Base-by-base conservation (phyloP, 2,888 invertebrate species). In the Scrobipalpa atriplicella region DNA sequence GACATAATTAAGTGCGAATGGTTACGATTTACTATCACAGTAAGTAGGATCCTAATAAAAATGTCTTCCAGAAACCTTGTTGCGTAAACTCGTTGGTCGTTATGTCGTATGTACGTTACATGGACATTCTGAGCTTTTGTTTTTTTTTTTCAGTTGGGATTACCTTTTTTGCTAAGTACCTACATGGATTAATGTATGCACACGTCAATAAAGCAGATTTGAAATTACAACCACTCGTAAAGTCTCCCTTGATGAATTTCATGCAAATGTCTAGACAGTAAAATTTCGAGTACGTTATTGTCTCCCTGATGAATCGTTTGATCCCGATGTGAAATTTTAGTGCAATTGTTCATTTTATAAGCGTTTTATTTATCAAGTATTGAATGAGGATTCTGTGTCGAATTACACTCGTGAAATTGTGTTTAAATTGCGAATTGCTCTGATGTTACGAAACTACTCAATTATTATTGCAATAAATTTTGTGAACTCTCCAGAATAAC, bases 241-340 rank as follows among this genome's bases (percentile, higher is more conserved):
- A 82, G 69, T 74, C 74, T 69, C 64, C 78, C 75, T 75, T 76
- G 80, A 84, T 81, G 81, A 81, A 80, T 80, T 80, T 79, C 78
- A 84, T 84, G 84, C 83, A 84, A 84, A 84, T 83, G 76, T 75
- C 72, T 72, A 66, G 73, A 67, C 69, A 72, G 70, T 76, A 75
- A 76, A 75, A 68, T 69, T 71, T 67, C 65, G 68, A 63, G 66
- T 63, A 47, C 64, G 65, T 71, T 70, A 70, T 69, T 70, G 71
- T 66, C 68, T 58, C 64, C 39, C 68, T 68, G 69, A 71, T 67
- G 67, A 68, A 68, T 68, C 69, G 69, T 69, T 71, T 69, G 69
- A 68, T 69, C 68, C 66, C 63, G 11, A 60, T 64, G 54, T 62
- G 60, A 47, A 64, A 64, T 66, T 65, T 67, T 64, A 66, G 54